Conservation (phyloP, 1,140 invertebrate species). For the Lordiphosa mommai region DNA sequence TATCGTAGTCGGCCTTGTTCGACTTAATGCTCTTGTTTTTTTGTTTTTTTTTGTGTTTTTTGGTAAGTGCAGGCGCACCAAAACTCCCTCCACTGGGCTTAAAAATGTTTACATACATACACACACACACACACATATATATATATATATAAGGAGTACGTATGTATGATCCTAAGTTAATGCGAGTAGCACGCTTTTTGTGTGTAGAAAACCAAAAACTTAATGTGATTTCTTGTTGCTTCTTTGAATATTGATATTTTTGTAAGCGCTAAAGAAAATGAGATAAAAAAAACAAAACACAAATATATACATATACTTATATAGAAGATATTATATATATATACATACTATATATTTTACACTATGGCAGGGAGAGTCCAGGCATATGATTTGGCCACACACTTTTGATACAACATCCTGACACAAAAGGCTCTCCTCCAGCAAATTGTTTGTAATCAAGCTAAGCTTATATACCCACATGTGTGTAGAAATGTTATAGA, state of each 20-base stretch:
- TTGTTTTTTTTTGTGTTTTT: constrained; percentile 11
- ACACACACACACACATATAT: neutral
- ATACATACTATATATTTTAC: constrained; percentile 31
- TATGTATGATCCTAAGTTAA: constrained; percentile 34
- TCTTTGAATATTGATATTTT: constrained; percentile 70
- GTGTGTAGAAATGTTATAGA: too few relatives aligned
- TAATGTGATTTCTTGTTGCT: constrained; percentile 74
- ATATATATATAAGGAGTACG: constrained; percentile 14
- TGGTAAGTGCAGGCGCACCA: constrained; percentile 58
- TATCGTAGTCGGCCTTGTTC: neutral
- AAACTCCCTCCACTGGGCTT: constrained; percentile 60
- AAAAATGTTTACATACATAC: neutral
- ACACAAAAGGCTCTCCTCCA: neutral
- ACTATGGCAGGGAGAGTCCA: constrained; percentile 25
- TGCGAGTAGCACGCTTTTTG: constrained; percentile 71
- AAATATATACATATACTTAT: constrained; percentile 31
- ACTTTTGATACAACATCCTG: constrained; percentile 56
- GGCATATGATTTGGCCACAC: constrained; percentile 27
- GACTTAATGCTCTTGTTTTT: constrained; percentile 16
- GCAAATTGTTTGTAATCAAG: too few relatives aligned
- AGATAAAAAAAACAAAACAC: constrained; percentile 16
- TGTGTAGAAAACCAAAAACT: constrained; percentile 57
- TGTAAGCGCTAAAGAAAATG: constrained; percentile 51
- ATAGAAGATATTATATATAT: constrained; percentile 18
- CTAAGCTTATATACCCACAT: too few relatives aligned